Evolutionary conservation across 1,140 invertebrate genomes (phyloP).

Genomic region (Philaenus spumarius): DNA sequence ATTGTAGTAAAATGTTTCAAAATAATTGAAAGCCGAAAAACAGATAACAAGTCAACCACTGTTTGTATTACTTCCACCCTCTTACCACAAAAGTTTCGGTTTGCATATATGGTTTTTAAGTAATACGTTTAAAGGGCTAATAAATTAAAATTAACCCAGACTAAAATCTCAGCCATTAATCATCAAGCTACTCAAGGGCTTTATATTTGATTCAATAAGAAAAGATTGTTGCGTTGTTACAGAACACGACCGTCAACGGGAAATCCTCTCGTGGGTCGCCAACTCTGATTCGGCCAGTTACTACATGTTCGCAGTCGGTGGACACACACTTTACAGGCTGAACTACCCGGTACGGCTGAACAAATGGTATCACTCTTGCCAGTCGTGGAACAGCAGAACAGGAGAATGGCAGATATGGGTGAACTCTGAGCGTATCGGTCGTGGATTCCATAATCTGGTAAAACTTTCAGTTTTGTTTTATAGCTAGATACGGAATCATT

Average conservation of each 20-base stretch:
- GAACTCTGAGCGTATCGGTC: constrained; percentile 69
- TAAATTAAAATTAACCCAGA: no score
- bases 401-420: constrained; percentile 85
- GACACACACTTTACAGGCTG: constrained; percentile 70
- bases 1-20: no score
- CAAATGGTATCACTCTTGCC: constrained; percentile 77
- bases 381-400: constrained; percentile 77
- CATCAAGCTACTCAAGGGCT: background rate
- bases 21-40: no score
- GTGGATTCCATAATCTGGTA: constrained; percentile 77
- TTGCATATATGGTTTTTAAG: no score
- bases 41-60: no score
- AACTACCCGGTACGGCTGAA: constrained; percentile 73
- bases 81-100: no score
- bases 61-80: no score
- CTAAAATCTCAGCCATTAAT: background rate
- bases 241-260: constrained; percentile 53
- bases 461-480: no score
- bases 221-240: background rate
- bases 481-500: no score
- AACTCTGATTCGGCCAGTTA: constrained; percentile 71
- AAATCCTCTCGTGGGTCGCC: constrained; percentile 67
- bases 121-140: no score
- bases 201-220: no score
- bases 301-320: constrained; percentile 68